Percentiles rank a stretch among this genome's conserved stretches.
phyloP scores from a whole-genome alignment of 2,888 invertebrate genomes.

The Clanis bilineata region DNA sequence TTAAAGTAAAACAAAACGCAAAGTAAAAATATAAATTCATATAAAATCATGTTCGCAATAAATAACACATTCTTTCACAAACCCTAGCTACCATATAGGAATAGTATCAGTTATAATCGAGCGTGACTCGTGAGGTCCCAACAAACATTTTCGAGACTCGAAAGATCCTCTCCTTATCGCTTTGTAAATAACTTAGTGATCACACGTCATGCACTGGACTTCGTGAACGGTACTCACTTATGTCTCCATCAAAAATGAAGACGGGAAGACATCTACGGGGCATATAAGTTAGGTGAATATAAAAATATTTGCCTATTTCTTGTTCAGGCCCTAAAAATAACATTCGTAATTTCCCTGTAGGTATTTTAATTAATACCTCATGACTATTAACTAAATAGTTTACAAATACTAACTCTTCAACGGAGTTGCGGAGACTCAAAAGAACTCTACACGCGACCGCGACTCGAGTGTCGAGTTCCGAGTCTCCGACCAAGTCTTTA shows the following conservation, averaged over 20 bases:
- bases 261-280: background rate
- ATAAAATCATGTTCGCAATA: slow-evolving; percentile 5
- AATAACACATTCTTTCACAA: slow-evolving; percentile 7
- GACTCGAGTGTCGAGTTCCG: background rate
- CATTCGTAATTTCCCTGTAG: background rate
- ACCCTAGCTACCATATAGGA: slow-evolving; percentile 3
- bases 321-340: background rate
- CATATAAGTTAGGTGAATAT: background rate
- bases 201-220: background rate
- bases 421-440: background rate
- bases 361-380: background rate
- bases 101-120: background rate
- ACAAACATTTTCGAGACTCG: background rate
- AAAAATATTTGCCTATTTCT: background rate
- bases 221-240: background rate
- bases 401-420: background rate
- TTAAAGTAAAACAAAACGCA: background rate
- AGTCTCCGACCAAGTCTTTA: background rate
- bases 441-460: slow-evolving; percentile 6
- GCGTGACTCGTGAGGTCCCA: background rate
- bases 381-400: background rate
- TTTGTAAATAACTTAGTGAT: background rate
- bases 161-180: background rate
- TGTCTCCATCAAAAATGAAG: background rate
- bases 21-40: background rate